phyloP scores from a whole-genome alignment of 2,888 invertebrate genomes.

The Sericinus montela region DNA sequence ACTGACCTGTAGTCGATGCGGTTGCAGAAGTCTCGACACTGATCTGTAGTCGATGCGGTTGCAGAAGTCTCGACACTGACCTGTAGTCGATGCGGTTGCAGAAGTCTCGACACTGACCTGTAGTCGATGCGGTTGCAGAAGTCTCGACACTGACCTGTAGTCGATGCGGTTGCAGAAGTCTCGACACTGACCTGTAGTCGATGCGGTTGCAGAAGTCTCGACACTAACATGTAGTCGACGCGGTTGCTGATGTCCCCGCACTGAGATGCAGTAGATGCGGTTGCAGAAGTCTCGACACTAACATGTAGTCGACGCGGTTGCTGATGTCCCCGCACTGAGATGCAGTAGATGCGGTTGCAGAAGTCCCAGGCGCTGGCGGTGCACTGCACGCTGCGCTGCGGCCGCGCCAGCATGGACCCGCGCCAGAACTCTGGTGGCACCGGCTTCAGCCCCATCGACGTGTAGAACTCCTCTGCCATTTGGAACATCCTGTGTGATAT shows the following conservation, averaged over 20 bases:
- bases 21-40: too few relatives aligned
- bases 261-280: too few relatives aligned
- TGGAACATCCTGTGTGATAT: conserved; percentile 90
- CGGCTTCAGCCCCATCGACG: conserved; percentile 87
- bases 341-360: conserved; percentile 89
- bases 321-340: conserved; percentile 90
- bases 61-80: conserved; percentile 47
- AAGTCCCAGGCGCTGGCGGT: conserved; percentile 93
- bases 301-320: conserved; percentile 90
- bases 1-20: too few relatives aligned
- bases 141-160: too few relatives aligned
- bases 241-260: too few relatives aligned
- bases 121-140: too few relatives aligned
- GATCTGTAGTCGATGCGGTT: too few relatives aligned
- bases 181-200: too few relatives aligned
- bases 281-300: too few relatives aligned
- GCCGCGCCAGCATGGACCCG: conserved; percentile 86
- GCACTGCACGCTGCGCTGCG: conserved; percentile 85
- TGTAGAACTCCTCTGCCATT: conserved; percentile 90
- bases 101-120: conserved; percentile 92
- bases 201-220: too few relatives aligned
- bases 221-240: too few relatives aligned
- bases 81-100: conserved; percentile 90
- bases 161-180: too few relatives aligned
- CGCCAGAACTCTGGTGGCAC: conserved; percentile 93